These are phyloP conservation scores for Patella ulyssiponensis DNA, from an alignment of 2,888 invertebrate species.

Conservation along the genomic window DNA sequence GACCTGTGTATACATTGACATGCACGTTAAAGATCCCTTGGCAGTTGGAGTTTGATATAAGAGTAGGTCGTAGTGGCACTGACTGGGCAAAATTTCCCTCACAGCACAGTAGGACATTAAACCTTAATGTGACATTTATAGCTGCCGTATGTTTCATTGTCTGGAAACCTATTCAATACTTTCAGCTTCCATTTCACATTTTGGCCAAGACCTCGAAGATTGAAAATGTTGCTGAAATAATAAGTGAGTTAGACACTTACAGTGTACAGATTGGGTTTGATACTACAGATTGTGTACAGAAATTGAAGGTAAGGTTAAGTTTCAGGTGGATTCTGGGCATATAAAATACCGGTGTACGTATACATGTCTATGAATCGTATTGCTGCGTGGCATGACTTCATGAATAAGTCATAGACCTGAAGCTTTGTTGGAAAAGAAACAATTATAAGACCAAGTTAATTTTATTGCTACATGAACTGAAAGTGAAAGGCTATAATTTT, in stretches of 20 bases:
- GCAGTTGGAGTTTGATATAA: too few relatives aligned
- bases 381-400: too few relatives aligned
- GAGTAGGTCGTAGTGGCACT: too few relatives aligned
- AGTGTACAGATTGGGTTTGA: slow-evolving; percentile 53
- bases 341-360: not conserved
- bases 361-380: too few relatives aligned
- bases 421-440: not conserved
- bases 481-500: too few relatives aligned
- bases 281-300: slow-evolving; percentile 54
- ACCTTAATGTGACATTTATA: too few relatives aligned
- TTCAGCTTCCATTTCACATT: slow-evolving; percentile 57
- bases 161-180: slow-evolving; percentile 22
- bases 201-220: slow-evolving; percentile 47
- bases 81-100: too few relatives aligned
- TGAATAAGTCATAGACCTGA: too few relatives aligned
- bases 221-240: slow-evolving; percentile 49
- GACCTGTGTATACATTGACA: too few relatives aligned
- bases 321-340: not conserved
- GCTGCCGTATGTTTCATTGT: not conserved
- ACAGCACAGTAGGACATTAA: too few relatives aligned
- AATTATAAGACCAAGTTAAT: not conserved
- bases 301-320: slow-evolving; percentile 53
- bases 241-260: slow-evolving; percentile 53
- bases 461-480: not conserved
- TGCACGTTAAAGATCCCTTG: too few relatives aligned